Base-by-base conservation (phyloP, 2,888 invertebrate species). In the Cataglyphis livida region DNA sequence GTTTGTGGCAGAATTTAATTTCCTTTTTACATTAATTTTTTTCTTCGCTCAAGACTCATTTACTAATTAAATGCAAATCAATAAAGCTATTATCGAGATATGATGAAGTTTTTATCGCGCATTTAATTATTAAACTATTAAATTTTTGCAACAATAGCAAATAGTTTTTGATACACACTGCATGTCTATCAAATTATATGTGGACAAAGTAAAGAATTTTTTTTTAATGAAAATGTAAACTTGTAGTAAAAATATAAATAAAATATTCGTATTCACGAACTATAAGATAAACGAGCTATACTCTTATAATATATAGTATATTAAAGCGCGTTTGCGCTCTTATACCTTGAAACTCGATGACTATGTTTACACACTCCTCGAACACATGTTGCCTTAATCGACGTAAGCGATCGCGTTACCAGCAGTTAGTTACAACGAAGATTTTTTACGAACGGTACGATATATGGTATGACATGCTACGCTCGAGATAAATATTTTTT, bases 371-470 rank as follows among this genome's bases (percentile, higher is more conserved):
- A 70, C 74, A 81, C 75, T 84, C 48, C 78, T 85, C 79, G 79
- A 82, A 82, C 85, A 84, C 82, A 85, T 84, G 85, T 78, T 82
- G 84, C 75, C 71, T 79, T 71, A 79, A 79, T 61, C 71, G 78
- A 71, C 71, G 35, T 79, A 70, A 79, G 71, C 71, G 78, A 71
- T 79, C 78, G 70, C 44, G 70, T 59, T 78, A 78, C 78, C 59
- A 61, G 59, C 59, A 61, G 71, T 44, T 78, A 78, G 59, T 70
- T 70, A 61, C 66, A 71, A 25, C 18, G 48, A 79, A 44, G 71
- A 71, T 71, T 71, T 79, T 79, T 79, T 32, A 71, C 25, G 59
- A 48, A 48, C 35, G 21, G 38, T 18, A 54, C 6, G n/a, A 44
- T 15, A 44, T 15, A 44, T 54, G 35, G 32, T 21, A 25, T 38